Percentiles rank a stretch among this genome's conserved stretches.
These are phyloP conservation scores for Morone saxatilis DNA, from an alignment of 2,113 vertebrate genomes.

Conservation along the genomic window DNA sequence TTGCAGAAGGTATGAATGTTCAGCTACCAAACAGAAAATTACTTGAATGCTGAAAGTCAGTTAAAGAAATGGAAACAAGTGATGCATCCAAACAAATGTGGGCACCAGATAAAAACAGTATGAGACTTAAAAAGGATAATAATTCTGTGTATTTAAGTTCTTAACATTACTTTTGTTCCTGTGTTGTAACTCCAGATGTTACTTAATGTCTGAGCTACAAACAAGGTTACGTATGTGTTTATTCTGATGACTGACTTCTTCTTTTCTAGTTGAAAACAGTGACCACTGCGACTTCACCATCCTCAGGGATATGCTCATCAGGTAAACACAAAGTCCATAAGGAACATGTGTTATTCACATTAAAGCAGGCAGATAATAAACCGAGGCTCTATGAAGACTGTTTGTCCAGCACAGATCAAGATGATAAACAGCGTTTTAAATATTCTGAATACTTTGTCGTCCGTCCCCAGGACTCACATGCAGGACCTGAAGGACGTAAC, in stretches of 20 bases:
- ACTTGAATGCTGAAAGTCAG: not conserved
- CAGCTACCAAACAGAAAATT: not conserved
- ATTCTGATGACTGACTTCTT: not conserved
- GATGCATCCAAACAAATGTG: not conserved
- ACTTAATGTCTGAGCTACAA: not conserved
- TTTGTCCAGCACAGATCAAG: not conserved
- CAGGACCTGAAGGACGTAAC: conserved; percentile 99
- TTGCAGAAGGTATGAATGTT: conserved; percentile 92
- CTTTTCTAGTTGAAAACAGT: conserved; percentile 92
- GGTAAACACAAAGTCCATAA: conserved; percentile 81
- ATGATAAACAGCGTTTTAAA: not conserved
- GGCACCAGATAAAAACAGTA: not conserved
- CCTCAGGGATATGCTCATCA: conserved; percentile 99
- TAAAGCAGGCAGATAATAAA: not conserved
- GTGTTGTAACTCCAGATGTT: not conserved
- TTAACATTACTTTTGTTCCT: not conserved
- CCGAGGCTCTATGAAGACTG: not conserved
- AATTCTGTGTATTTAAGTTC: not conserved
- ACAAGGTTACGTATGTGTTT: not conserved
- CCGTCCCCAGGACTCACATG: conserved; percentile 93
- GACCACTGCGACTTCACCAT: conserved; percentile 99
- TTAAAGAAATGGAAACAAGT: not conserved
- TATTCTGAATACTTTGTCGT: conserved; percentile 23
- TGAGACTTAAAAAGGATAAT: not conserved
- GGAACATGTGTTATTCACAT: no score